phyloP scores from a whole-genome alignment of 1,140 invertebrate species.

The Drosophila tristis region DNA sequence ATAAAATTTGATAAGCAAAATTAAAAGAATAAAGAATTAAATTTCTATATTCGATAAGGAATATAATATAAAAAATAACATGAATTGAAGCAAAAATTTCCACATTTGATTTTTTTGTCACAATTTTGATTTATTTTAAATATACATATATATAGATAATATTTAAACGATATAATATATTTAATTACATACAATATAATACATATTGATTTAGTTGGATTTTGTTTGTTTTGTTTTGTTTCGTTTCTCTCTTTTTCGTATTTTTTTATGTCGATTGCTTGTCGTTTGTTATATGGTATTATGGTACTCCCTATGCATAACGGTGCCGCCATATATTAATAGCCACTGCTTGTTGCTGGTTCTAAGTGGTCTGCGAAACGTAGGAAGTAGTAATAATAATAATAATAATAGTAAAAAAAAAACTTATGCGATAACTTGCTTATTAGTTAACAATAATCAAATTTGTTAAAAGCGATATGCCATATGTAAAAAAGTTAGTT shows the following conservation, averaged over 20 bases:
- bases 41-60: no score
- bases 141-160: conserved; percentile 32
- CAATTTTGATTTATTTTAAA: conserved; percentile 49
- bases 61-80: no score
- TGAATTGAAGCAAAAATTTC: not conserved
- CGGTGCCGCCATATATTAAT: not conserved
- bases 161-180: conserved; percentile 34
- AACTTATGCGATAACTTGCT: conserved; percentile 67
- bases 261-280: conserved; percentile 52
- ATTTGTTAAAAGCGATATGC: conserved; percentile 76
- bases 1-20: no score
- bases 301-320: not conserved
- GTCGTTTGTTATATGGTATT: conserved; percentile 25
- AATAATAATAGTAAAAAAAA: conserved; percentile 50
- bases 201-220: conserved; percentile 70
- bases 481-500: conserved; percentile 26
- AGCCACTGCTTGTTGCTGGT: conserved; percentile 17
- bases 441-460: conserved; percentile 78
- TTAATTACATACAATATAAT: conserved; percentile 70
- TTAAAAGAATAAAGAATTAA: no score
- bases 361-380: conserved; percentile 11
- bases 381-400: conserved; percentile 22
- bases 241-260: conserved; percentile 3
- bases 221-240: conserved; percentile 30
- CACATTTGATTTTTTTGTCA: conserved; percentile 15